A percentile compares a stretch with the other conserved stretches of the same genome.
These are phyloP conservation scores for Acestrorhynchus altus DNA, from an alignment of 2,797 vertebrate genomes.

Conservation along the genomic window DNA sequence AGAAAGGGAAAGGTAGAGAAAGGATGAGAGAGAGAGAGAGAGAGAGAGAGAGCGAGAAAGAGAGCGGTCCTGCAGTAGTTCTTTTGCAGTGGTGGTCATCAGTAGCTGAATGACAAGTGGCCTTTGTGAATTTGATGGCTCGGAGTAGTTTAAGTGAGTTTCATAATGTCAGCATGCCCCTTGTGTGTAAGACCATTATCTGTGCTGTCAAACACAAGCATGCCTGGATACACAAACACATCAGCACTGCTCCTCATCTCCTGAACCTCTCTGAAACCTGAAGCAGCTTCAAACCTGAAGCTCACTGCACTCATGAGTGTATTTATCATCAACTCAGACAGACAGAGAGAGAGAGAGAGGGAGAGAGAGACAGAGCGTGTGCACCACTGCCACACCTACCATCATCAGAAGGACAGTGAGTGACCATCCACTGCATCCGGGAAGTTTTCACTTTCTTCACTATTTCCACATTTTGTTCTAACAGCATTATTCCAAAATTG, in stretches of 20 bases:
- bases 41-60: not conserved
- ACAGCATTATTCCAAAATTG: too few species aligned
- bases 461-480: too few species aligned
- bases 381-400: too few species aligned
- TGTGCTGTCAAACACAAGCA: conserved; percentile 28
- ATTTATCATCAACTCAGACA: not conserved
- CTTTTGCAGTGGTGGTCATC: conserved; percentile 14
- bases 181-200: conserved; percentile 29
- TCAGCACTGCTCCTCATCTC: not conserved
- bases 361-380: not conserved
- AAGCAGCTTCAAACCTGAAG: not conserved
- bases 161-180: conserved; percentile 33
- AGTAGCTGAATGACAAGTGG: conserved; percentile 26
- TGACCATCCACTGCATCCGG: too few species aligned
- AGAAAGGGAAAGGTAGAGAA: not conserved
- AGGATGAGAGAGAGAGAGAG: not conserved
- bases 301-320: too few species aligned
- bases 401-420: not conserved
- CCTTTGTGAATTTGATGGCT: conserved; percentile 41
- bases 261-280: not conserved
- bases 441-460: too few species aligned
- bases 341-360: not conserved
- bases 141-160: conserved; percentile 25
- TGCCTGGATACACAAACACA: conserved; percentile 23
- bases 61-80: not conserved